phyloP scores from a whole-genome alignment of 2,113 vertebrate species.

The Paracyprichromis sp. region DNA sequence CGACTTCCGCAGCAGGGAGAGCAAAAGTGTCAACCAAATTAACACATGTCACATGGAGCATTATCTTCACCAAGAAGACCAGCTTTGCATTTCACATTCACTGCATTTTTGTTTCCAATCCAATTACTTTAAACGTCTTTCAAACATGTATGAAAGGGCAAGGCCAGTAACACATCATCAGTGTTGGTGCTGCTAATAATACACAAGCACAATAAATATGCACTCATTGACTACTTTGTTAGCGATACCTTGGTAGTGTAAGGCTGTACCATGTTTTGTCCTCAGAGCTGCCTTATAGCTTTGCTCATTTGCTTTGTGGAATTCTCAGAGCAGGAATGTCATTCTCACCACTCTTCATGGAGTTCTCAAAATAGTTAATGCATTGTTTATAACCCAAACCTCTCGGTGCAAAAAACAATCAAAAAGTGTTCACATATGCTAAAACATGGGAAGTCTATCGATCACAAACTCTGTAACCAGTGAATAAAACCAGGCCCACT shows the following conservation, averaged over 20 bases:
- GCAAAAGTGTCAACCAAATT: not conserved
- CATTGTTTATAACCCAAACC: not conserved
- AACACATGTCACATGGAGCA: not conserved
- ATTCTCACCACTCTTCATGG: not conserved
- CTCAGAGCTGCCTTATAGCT: not conserved
- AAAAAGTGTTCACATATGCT: not conserved
- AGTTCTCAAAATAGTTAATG: not conserved
- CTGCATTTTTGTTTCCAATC: not conserved
- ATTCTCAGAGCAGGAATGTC: not conserved
- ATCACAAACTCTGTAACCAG: not conserved
- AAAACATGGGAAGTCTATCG: not conserved
- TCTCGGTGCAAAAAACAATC: not conserved
- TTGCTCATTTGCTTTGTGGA: not conserved
- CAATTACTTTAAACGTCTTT: not conserved
- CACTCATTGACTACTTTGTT: not conserved
- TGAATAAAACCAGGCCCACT: not conserved
- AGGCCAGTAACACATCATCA: not conserved
- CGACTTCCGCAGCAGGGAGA: not conserved
- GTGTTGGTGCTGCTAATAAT: not conserved
- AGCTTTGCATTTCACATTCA: not conserved
- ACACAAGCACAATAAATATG: not conserved
- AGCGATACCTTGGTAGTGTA: not conserved
- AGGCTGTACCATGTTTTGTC: not conserved
- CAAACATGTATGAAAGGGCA: not conserved
- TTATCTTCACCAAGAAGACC: not conserved